A percentile compares a stretch with the other conserved stretches of the same genome.
phyloP scores from a whole-genome alignment of 2,797 vertebrate species.

The Argentina silus region DNA sequence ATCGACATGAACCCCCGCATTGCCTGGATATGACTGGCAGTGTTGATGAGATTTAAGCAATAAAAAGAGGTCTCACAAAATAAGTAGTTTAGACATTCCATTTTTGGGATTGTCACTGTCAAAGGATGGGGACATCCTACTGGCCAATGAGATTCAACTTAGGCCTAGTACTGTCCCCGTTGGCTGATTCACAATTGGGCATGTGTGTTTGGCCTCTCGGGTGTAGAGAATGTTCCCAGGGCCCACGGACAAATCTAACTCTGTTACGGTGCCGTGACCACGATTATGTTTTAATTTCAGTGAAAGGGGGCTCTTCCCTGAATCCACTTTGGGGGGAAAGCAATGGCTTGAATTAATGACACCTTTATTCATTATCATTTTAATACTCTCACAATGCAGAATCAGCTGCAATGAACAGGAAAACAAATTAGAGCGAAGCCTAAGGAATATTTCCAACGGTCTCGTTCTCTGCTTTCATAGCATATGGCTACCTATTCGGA shows the following conservation, averaged over 20 bases:
- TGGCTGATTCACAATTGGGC: not conserved
- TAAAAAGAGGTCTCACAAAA: too few relatives aligned
- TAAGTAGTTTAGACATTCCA: too few relatives aligned
- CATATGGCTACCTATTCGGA: conserved; percentile 81
- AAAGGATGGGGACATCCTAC: too few relatives aligned
- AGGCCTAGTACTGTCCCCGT: not conserved
- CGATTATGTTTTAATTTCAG: conserved; percentile 65
- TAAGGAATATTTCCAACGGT: conserved; percentile 71
- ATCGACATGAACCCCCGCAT: conserved; percentile 8
- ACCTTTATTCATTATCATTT: conserved; percentile 78
- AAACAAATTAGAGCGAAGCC: conserved; percentile 74
- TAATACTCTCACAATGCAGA: conserved; percentile 73
- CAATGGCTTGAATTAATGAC: conserved; percentile 63
- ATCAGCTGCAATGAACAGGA: conserved; percentile 66
- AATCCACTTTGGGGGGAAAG: conserved; percentile 55
- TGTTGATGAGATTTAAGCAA: not conserved
- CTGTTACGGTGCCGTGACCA: conserved; percentile 32
- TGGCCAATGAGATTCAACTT: too few relatives aligned
- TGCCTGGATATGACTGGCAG: conserved; percentile 22
- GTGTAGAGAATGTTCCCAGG: not conserved
- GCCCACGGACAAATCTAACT: conserved; percentile 3
- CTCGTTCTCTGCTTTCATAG: conserved; percentile 65
- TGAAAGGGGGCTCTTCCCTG: conserved; percentile 54
- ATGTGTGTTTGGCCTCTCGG: not conserved
- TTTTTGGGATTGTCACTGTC: too few relatives aligned